A percentile compares a stretch with the other conserved stretches of the same genome.
Evolutionary conservation across 2,888 invertebrate genomes (phyloP).

Genomic region (Noctua janthina): DNA sequence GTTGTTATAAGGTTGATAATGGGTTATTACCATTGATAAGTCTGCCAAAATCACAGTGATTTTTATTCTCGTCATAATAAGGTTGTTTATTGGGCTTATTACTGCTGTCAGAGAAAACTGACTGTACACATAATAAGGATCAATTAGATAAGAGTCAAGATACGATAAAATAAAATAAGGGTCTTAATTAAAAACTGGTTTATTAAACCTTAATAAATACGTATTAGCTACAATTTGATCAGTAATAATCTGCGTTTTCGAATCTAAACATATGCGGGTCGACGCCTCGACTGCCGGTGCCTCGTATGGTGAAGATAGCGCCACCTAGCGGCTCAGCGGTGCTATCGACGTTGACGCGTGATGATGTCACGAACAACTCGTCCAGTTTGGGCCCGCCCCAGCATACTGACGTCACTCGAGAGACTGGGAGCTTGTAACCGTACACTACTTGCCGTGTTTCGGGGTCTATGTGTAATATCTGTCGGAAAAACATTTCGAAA

Average conservation of each 20-base stretch:
- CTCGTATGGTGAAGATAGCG: constrained; percentile 81
- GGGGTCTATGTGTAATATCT: constrained; percentile 91
- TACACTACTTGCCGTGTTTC: constrained; percentile 83
- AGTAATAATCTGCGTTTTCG: constrained; percentile 80
- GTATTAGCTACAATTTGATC: constrained; percentile 56
- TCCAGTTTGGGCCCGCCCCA: constrained; percentile 92
- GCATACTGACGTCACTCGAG: constrained; percentile 91
- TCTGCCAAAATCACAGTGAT: not conserved
- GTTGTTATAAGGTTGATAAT: not conserved
- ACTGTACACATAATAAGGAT: not conserved
- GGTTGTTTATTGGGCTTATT: not conserved
- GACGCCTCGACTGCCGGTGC: constrained; percentile 79
- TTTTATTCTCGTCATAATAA: not conserved
- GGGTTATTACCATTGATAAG: not conserved
- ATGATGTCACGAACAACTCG: constrained; percentile 92
- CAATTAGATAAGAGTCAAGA: not conserved
- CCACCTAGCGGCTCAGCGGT: constrained; percentile 78
- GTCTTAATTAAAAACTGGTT: constrained; percentile 16
- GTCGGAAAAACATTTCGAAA: constrained; percentile 13
- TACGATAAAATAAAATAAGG: not conserved
- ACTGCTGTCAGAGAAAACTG: not conserved
- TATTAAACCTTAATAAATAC: constrained; percentile 26
- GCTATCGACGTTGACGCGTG: constrained; percentile 64
- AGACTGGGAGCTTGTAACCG: constrained; percentile 89
- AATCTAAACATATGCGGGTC: constrained; percentile 73